A percentile compares a stretch with the other conserved stretches of the same genome.
Evolutionary conservation across 2,113 vertebrate species (phyloP).

Genomic region (Lasiurus cinereus): DNA sequence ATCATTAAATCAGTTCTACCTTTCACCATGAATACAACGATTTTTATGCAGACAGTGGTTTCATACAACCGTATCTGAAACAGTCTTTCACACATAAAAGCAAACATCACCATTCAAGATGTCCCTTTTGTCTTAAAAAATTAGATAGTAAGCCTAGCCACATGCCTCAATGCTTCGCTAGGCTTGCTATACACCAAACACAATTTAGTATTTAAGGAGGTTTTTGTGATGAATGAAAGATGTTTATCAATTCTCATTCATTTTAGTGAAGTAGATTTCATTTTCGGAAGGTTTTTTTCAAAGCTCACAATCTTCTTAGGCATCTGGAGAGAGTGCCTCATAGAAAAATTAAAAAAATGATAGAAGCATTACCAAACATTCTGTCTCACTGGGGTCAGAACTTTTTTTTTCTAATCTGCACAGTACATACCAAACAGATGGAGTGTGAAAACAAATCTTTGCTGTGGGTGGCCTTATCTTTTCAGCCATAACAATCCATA

Average conservation of each 20-base stretch:
- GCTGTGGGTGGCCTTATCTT: conserved; percentile 71
- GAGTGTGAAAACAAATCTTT: conserved; percentile 73
- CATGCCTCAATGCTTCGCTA: neutral
- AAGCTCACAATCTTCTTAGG: conserved; percentile 57
- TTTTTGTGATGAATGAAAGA: conserved; percentile 39
- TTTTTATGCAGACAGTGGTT: neutral
- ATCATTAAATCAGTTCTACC: neutral
- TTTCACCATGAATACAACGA: neutral
- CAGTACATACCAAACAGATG: conserved; percentile 72
- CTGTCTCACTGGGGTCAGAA: conserved; percentile 37
- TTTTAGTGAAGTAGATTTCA: conserved; percentile 7
- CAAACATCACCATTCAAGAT: neutral
- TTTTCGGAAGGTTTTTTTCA: conserved; percentile 62
- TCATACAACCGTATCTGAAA: conserved; percentile 11
- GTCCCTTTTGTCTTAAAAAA: neutral
- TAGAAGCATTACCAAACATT: conserved; percentile 69
- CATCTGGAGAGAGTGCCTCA: conserved; percentile 69
- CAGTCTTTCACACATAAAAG: neutral
- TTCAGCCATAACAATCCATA: neutral
- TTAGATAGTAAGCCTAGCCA: neutral
- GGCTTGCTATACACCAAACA: neutral
- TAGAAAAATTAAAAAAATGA: conserved; percentile 66
- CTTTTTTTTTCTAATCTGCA: conserved; percentile 16
- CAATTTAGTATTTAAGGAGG: conserved; percentile 24
- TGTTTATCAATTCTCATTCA: conserved; percentile 54